Conservation (phyloP, 2,888 invertebrate genomes). For the Argyresthia goedartella region DNA sequence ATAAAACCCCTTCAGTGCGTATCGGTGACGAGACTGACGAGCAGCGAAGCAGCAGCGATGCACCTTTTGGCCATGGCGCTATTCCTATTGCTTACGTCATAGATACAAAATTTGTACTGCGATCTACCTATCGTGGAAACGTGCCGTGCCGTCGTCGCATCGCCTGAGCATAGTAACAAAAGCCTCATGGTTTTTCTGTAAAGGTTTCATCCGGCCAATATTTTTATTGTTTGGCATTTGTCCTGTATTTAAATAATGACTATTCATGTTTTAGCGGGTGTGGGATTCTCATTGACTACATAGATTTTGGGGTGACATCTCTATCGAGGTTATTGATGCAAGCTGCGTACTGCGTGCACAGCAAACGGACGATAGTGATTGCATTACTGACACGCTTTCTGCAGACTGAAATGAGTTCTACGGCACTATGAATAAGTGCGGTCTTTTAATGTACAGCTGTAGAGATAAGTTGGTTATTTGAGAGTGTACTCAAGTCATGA, state of each 20-base stretch:
- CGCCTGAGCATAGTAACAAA: background rate
- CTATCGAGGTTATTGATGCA: slow-evolving; percentile 11
- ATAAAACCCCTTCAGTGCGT: slow-evolving; percentile 58
- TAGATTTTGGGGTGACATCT: background rate
- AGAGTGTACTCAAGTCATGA: slow-evolving; percentile 41
- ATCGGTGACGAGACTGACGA: slow-evolving; percentile 24
- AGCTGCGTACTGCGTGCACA: slow-evolving; percentile 16
- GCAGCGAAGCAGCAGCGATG: slow-evolving; percentile 10
- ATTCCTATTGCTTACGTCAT: too few species aligned
- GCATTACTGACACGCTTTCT: slow-evolving; percentile 24
- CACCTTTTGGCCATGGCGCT: too few species aligned
- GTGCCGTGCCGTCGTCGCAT: slow-evolving; percentile 1
- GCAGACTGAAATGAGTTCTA: slow-evolving; percentile 11
- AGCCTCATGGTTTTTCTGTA: background rate
- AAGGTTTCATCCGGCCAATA: slow-evolving; percentile 7
- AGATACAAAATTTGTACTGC: too few species aligned
- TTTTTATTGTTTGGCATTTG: background rate
- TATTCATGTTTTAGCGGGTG: background rate
- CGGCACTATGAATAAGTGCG: background rate
- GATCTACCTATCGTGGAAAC: background rate
- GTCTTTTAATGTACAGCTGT: background rate
- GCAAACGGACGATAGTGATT: slow-evolving; percentile 29
- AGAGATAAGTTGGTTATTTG: background rate
- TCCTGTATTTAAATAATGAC: background rate
- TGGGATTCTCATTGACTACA: background rate